Evolutionary conservation across 2,888 invertebrate species (phyloP).

Genomic region (Prosopocoilus inquinatus): DNA sequence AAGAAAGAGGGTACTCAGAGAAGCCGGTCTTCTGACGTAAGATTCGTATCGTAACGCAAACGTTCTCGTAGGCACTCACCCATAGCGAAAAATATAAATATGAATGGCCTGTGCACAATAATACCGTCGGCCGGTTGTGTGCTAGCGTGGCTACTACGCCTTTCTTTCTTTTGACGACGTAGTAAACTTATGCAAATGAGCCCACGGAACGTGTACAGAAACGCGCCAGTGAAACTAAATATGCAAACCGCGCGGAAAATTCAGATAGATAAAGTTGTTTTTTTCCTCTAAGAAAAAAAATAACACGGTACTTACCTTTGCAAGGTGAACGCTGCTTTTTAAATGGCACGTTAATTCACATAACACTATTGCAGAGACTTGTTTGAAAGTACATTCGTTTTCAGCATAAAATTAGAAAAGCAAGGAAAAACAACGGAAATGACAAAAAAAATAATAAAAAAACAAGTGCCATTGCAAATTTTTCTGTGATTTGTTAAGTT

Average conservation of each 20-base stretch:
- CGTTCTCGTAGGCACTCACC: not conserved
- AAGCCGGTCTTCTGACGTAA: not conserved
- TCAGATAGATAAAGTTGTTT: too few relatives aligned
- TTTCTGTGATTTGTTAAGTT: too few relatives aligned
- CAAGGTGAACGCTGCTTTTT: not conserved
- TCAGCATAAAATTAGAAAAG: too few relatives aligned
- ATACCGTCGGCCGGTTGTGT: not conserved
- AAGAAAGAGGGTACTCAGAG: conserved; percentile 13
- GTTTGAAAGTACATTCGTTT: too few relatives aligned
- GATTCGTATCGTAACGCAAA: not conserved
- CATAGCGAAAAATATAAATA: conserved; percentile 19
- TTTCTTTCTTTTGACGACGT: not conserved
- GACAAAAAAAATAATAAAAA: too few relatives aligned
- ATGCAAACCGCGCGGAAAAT: too few relatives aligned
- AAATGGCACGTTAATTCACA: not conserved
- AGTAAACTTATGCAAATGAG: not conserved
- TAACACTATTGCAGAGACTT: not conserved
- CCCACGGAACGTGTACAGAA: not conserved
- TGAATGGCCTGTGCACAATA: conserved; percentile 17
- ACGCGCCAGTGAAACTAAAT: too few relatives aligned
- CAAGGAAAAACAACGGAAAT: too few relatives aligned
- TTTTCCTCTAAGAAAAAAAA: too few relatives aligned
- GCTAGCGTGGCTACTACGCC: not conserved
- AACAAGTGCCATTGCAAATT: too few relatives aligned
- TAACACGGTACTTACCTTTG: not conserved